These are phyloP conservation scores for Beris chalybata DNA, from an alignment of 2,888 invertebrate species.

Conservation along the genomic window DNA sequence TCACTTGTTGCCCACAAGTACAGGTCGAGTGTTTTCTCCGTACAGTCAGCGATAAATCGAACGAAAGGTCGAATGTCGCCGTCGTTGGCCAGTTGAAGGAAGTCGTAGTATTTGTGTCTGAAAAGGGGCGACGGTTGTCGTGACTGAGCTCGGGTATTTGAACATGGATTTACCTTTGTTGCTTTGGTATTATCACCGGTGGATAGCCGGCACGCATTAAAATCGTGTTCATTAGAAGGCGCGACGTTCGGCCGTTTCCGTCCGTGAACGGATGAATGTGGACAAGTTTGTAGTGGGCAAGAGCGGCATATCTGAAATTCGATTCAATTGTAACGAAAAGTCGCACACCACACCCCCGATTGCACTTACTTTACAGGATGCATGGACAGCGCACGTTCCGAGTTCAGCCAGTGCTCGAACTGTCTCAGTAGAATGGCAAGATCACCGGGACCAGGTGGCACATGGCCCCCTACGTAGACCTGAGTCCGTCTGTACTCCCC, in stretches of 20 bases:
- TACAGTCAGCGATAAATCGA: constrained; percentile 91
- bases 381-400: constrained; percentile 79
- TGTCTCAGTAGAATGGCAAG: constrained; percentile 81
- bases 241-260: constrained; percentile 94
- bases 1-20: constrained; percentile 84
- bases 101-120: constrained; percentile 81
- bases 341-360: neutral
- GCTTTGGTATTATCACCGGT: constrained; percentile 90
- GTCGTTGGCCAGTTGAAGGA: constrained; percentile 86
- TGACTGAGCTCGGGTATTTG: neutral
- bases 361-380: constrained; percentile 76
- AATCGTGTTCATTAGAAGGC: constrained; percentile 93
- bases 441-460: constrained; percentile 85
- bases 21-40: constrained; percentile 84
- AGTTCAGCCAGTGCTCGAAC: constrained; percentile 91
- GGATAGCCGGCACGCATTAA: constrained; percentile 95
- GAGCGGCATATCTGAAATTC: constrained; percentile 77
- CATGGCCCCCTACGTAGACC: constrained; percentile 94
- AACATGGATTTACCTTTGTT: constrained; percentile 61
- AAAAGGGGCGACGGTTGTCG: constrained; percentile 32
- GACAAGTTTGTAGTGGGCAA: constrained; percentile 96
- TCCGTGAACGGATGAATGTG: constrained; percentile 97
- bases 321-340: neutral
- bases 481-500: constrained; percentile 87
- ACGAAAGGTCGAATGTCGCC: constrained; percentile 96